A percentile compares a stretch with the other conserved stretches of the same genome.
phyloP scores from a whole-genome alignment of 1,140 invertebrate genomes.

The Magallana gigas region DNA sequence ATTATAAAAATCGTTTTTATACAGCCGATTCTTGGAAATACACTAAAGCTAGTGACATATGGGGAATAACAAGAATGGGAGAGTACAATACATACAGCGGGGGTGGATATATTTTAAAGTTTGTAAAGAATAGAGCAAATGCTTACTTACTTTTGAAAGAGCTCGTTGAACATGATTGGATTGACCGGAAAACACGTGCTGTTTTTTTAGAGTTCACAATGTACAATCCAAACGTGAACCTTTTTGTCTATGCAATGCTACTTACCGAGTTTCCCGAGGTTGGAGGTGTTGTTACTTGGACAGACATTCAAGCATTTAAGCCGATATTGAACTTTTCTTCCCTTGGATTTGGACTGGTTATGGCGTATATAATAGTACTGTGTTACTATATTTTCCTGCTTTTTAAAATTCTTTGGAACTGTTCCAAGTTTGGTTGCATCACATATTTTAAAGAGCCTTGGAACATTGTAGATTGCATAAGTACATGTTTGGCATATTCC shows the following conservation, averaged over 20 bases:
- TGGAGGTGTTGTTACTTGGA: constrained; percentile 68
- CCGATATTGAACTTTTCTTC: constrained; percentile 56
- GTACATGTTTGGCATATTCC: constrained; percentile 69
- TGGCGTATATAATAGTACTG: constrained; percentile 63
- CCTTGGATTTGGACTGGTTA: constrained; percentile 55
- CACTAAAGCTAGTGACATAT: constrained; percentile 52
- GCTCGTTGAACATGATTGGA: constrained; percentile 78
- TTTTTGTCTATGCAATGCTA: constrained; percentile 57
- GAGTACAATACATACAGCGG: constrained; percentile 58
- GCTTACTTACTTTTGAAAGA: constrained; percentile 67
- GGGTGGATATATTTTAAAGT: constrained; percentile 62
- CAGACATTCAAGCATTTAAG: constrained; percentile 55
- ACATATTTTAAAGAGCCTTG: constrained; percentile 75
- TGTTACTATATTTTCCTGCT: constrained; percentile 56
- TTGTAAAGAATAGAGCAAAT: constrained; percentile 54
- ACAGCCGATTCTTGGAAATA: constrained; percentile 58
- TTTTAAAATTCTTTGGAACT: constrained; percentile 44
- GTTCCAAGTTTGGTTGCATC: constrained; percentile 53
- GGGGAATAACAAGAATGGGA: constrained; percentile 60
- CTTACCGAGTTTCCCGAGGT: constrained; percentile 79
- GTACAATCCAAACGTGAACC: constrained; percentile 78
- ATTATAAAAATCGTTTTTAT: constrained; percentile 23
- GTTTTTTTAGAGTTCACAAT: constrained; percentile 81
- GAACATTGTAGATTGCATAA: constrained; percentile 76
- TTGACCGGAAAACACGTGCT: constrained; percentile 80